These are phyloP conservation scores for Leptodirus hochenwartii DNA, from an alignment of 2,888 invertebrate genomes.

Conservation along the genomic window DNA sequence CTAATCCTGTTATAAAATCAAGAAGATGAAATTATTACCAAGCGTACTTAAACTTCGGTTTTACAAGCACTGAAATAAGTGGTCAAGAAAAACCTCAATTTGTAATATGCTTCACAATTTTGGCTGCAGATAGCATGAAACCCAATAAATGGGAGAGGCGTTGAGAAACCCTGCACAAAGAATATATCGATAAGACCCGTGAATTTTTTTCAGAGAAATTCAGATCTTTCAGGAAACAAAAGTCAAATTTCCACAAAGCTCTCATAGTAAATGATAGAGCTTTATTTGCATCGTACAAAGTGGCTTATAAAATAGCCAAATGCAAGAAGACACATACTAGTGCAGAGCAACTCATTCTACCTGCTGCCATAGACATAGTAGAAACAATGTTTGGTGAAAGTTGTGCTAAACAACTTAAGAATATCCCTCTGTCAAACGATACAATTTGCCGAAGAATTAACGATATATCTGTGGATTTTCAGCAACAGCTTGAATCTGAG, in stretches of 20 bases:
- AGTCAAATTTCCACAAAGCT: constrained; percentile 10
- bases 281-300: constrained; percentile 13
- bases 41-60: too few relatives aligned
- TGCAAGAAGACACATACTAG: constrained; percentile 10
- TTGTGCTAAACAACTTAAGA: constrained; percentile 11
- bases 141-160: constrained; percentile 14
- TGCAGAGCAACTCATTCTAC: constrained; percentile 13
- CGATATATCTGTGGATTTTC: constrained; percentile 11
- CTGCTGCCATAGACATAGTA: constrained; percentile 13
- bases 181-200: constrained; percentile 11
- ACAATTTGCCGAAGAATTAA: constrained; percentile 12
- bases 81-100: constrained; percentile 11
- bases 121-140: constrained; percentile 13
- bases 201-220: constrained; percentile 11
- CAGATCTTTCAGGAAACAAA: constrained; percentile 11
- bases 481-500: constrained; percentile 5
- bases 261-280: constrained; percentile 12
- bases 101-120: constrained; percentile 14
- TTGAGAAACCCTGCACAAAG: constrained; percentile 12
- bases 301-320: constrained; percentile 11
- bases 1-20: too few relatives aligned
- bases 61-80: too few relatives aligned
- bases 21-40: too few relatives aligned
- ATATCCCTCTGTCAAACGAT: constrained; percentile 13
- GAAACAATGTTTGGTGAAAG: constrained; percentile 12